Conservation (phyloP, 2,888 invertebrate genomes). For the Agrochola circellaris region DNA sequence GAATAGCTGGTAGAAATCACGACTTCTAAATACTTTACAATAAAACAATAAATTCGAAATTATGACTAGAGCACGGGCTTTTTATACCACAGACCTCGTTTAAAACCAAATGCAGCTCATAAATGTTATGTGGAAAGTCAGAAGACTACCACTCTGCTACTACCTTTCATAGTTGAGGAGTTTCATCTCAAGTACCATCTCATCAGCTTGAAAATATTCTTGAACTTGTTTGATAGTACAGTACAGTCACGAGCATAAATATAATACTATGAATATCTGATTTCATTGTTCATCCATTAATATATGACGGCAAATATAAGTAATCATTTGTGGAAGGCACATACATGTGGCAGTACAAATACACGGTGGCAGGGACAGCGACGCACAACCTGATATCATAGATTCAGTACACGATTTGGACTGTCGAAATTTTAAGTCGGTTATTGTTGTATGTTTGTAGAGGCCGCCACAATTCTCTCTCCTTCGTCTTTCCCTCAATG, state of each 20-base stretch:
- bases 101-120: neutral
- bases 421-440: too few species aligned
- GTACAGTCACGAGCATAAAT: neutral
- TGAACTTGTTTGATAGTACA: neutral
- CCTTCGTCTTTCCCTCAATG: too few species aligned
- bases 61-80: slow-evolving; percentile 15
- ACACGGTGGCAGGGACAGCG: too few species aligned
- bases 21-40: slow-evolving; percentile 6
- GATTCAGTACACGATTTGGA: too few species aligned
- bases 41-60: slow-evolving; percentile 6
- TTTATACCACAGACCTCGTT: neutral
- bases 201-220: neutral
- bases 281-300: neutral
- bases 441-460: neutral
- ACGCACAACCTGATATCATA: too few species aligned
- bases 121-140: neutral
- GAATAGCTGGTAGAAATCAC: neutral
- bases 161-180: neutral
- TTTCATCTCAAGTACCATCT: neutral
- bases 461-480: neutral
- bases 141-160: neutral
- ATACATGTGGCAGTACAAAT: too few species aligned
- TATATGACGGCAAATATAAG: too few species aligned
- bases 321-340: too few species aligned
- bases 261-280: neutral